A percentile compares a stretch with the other conserved stretches of the same genome.
These are phyloP conservation scores for Troglohyphantes excavatus DNA, from an alignment of 2,888 invertebrate species.

Conservation along the genomic window DNA sequence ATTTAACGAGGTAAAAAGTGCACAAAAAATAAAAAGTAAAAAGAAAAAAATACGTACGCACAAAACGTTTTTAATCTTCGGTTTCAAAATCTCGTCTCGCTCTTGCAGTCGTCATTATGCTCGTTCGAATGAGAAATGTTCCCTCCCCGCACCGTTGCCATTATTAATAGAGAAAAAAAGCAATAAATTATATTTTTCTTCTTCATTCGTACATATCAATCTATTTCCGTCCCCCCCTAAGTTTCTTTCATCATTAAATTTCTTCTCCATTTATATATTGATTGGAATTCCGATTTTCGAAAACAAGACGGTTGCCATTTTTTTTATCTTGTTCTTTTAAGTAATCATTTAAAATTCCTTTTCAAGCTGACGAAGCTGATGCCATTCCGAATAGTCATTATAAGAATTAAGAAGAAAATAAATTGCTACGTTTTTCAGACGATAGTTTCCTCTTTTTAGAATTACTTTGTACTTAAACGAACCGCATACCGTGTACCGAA, in stretches of 20 bases:
- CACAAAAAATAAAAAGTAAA: conserved; percentile 34
- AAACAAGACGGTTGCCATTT: conserved; percentile 66
- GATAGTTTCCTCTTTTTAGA: not conserved
- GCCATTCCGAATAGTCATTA: conserved; percentile 65
- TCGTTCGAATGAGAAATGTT: conserved; percentile 61
- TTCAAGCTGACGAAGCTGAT: conserved; percentile 36
- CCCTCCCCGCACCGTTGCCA: conserved; percentile 53
- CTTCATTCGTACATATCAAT: conserved; percentile 40
- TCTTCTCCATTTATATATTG: conserved; percentile 77
- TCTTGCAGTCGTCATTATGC: conserved; percentile 71
- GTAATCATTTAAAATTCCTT: conserved; percentile 53
- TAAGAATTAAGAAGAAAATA: conserved; percentile 67
- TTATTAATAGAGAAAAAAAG: conserved; percentile 73
- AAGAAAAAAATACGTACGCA: conserved; percentile 13
- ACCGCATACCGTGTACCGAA: not conserved
- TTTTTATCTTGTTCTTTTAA: conserved; percentile 53
- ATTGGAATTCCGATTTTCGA: conserved; percentile 72
- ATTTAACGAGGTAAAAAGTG: conserved; percentile 68
- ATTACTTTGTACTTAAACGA: conserved; percentile 28
- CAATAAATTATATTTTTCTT: conserved; percentile 56
- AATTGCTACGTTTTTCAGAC: conserved; percentile 64
- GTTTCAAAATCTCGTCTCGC: conserved; percentile 60
- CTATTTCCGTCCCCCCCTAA: not conserved
- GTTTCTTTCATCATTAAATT: conserved; percentile 73
- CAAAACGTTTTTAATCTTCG: conserved; percentile 69